Evolutionary conservation across 23 tunicate species (phyloP).

Genomic region (Trididemnum clinides): DNA sequence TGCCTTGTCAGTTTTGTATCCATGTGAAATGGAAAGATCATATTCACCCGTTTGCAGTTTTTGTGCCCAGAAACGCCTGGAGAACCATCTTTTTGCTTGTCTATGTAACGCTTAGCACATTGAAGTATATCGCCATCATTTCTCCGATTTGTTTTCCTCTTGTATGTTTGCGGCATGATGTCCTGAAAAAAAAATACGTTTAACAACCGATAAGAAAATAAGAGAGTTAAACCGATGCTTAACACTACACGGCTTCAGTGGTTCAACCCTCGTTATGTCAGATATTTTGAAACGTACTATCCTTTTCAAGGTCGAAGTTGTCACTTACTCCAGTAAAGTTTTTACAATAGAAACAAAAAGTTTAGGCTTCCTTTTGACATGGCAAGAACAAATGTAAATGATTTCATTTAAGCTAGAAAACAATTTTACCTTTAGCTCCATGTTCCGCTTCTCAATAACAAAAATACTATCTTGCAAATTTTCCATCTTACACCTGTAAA

Average conservation of each 20-base stretch:
- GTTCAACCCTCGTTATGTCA: background rate
- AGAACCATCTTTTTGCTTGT: background rate
- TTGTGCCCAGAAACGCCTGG: background rate
- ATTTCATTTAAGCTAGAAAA: background rate
- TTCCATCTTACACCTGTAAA: background rate
- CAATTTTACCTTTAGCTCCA: background rate
- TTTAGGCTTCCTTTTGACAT: background rate
- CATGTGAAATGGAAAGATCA: background rate
- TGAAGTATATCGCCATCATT: background rate
- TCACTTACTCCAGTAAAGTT: background rate
- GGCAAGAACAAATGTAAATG: background rate
- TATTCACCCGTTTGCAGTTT: background rate
- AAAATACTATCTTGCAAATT: background rate
- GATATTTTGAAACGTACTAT: background rate
- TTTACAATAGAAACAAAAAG: background rate
- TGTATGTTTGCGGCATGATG: background rate
- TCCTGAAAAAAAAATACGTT: background rate
- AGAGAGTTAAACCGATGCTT: background rate
- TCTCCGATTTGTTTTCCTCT: background rate
- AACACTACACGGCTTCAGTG: background rate
- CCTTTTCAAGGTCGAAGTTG: background rate
- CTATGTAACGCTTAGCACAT: background rate
- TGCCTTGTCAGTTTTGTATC: background rate
- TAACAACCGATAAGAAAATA: background rate
- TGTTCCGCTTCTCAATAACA: background rate